These are phyloP conservation scores for Drosophila azteca DNA, from an alignment of 1,140 invertebrate species.

Conservation along the genomic window DNA sequence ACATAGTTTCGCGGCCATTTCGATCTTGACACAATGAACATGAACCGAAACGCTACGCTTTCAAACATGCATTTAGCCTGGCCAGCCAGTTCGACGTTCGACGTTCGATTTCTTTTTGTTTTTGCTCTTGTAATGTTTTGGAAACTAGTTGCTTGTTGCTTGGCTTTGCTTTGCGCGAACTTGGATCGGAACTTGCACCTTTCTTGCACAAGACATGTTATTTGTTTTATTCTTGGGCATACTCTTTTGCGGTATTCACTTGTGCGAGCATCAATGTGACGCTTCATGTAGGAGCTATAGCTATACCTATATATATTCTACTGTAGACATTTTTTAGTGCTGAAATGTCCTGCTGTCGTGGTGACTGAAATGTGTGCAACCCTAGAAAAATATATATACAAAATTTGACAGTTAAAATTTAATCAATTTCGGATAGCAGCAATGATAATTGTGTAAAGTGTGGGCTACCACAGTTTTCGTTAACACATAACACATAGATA, in stretches of 20 bases:
- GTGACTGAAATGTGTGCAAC: constrained; percentile 2
- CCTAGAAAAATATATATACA: neutral
- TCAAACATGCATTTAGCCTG: constrained; percentile 19
- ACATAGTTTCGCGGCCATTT: constrained; percentile 40
- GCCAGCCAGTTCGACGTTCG: constrained; percentile 8
- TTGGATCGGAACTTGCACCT: too few relatives aligned
- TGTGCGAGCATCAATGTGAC: too few relatives aligned
- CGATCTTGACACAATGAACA: constrained; percentile 47
- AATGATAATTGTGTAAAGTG: neutral
- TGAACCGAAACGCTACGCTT: constrained; percentile 43
- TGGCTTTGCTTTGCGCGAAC: too few relatives aligned
- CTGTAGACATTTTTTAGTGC: too few relatives aligned
- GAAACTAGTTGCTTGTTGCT: constrained; percentile 37
- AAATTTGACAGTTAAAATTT: constrained; percentile 8
- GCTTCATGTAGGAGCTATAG: too few relatives aligned
- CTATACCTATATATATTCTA: too few relatives aligned
- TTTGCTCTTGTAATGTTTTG: constrained; percentile 39
- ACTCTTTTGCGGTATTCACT: too few relatives aligned
- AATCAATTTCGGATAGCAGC: neutral
- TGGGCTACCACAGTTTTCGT: neutral
- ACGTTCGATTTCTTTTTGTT: constrained; percentile 29
- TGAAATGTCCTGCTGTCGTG: neutral
- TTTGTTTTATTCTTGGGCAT: too few relatives aligned
- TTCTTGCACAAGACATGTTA: too few relatives aligned
- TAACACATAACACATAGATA: too few relatives aligned